phyloP scores from a whole-genome alignment of 2,113 vertebrate species.

The Marmota monax region DNA sequence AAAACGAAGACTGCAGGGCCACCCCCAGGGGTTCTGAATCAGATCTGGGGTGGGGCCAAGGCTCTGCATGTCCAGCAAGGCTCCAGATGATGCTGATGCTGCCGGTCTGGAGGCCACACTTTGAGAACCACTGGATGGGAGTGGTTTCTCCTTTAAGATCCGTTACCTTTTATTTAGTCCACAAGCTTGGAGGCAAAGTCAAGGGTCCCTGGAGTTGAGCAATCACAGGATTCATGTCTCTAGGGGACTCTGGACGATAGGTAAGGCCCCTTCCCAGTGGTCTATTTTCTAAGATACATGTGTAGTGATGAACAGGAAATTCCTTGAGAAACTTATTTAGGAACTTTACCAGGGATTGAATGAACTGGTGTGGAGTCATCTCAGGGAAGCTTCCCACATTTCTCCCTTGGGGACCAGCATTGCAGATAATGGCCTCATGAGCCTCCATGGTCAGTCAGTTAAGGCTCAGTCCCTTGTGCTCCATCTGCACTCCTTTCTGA shows the following conservation, averaged over 20 bases:
- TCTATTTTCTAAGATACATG: neutral
- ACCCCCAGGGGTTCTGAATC: no score
- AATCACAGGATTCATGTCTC: neutral
- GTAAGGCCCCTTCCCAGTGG: neutral
- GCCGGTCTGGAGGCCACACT: neutral
- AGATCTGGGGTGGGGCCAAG: neutral
- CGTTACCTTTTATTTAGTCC: neutral
- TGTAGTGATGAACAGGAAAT: neutral
- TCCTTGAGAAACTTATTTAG: neutral
- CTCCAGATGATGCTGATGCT: neutral
- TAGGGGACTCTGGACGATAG: neutral
- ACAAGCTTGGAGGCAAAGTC: neutral
- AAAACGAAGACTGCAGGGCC: neutral
- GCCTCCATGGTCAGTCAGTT: neutral
- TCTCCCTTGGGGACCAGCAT: neutral
- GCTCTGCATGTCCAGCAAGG: neutral
- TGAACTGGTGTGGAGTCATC: neutral
- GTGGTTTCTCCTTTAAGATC: neutral
- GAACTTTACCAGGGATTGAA: neutral
- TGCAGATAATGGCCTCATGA: neutral
- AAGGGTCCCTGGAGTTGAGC: neutral
- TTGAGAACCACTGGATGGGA: neutral
- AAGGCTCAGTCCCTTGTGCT: neutral
- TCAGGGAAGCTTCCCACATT: neutral
- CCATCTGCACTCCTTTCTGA: accelerated